Evolutionary conservation across 2,113 vertebrate genomes (phyloP), one percentile per base, ranked within the genome.

Genomic region (Odobenus rosmarus): DNA sequence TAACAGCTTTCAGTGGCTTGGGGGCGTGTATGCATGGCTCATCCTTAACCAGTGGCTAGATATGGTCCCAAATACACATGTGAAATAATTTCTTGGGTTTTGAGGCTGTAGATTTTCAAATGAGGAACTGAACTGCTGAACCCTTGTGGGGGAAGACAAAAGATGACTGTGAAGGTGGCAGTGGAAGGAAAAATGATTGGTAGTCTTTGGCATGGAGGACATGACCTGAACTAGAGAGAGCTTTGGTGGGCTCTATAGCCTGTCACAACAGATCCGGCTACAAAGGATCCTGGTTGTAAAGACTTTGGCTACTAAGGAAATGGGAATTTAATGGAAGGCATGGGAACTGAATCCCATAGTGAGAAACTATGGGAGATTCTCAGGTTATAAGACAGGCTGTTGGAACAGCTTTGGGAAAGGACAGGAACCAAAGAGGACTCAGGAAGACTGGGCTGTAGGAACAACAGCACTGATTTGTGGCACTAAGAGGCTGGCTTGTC

Each of bases 1-100:
- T 94, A 93, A n/a, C 77, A 33, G 89, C 93, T 92, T 98, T 98
- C 97, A 98, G 95, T 98, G 97, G 91, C 59, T 11, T 95, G 93
- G 90, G 83, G 97, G 96, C 89, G 83, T 88, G 36, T 16, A 28
- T 51, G 9, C 7, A 26, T 33, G 64, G 67, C 69, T 95, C 39
- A 51, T 69, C 92, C 57, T 33, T 95, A 90, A 67, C 64, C 83
- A 57, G 36, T 51, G 51, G 0, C 0, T 1, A 5, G 28, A 62
- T 39, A 46, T 49, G 74, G 53, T 39, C 53, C 57, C 93, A 72
- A 49, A 12, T 21, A 93, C 81, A 46, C 74, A 69, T 90, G 72
- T 90, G 39, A 95, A 87, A 96, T 90, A 93, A 53, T 1, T 92
- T 42, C 11, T 94, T 59, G 91, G 90, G 19, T 64, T 79, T 16